phyloP scores from a whole-genome alignment of 2,888 invertebrate genomes.

The Lissonota sp. region DNA sequence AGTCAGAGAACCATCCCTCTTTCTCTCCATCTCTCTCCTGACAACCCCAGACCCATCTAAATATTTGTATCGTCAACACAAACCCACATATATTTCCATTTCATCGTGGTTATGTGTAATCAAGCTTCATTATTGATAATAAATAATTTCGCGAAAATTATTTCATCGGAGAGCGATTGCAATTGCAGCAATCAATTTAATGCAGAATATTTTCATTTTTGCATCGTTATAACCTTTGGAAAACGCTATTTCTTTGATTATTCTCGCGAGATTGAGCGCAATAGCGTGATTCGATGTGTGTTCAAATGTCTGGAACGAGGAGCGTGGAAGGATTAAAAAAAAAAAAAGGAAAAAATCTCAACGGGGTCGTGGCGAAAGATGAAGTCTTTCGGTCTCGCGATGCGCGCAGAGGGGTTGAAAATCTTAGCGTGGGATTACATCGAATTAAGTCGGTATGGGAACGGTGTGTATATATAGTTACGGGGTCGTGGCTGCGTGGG shows the following conservation, averaged over 20 bases:
- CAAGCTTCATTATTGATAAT: constrained; percentile 74
- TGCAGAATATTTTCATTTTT: constrained; percentile 27
- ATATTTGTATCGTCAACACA: constrained; percentile 83
- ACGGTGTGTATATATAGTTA: constrained; percentile 52
- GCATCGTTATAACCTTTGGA: not conserved
- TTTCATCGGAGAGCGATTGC: not conserved
- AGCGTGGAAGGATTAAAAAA: constrained; percentile 35
- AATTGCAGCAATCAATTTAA: constrained; percentile 1
- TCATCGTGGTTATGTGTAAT: constrained; percentile 71
- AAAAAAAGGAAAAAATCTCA: constrained; percentile 65
- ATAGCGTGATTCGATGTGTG: constrained; percentile 2
- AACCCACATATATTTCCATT: constrained; percentile 65
- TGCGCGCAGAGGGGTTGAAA: constrained; percentile 68
- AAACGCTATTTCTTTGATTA: not conserved
- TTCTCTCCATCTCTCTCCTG: not conserved
- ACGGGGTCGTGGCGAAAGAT: constrained; percentile 56
- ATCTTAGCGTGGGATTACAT: constrained; percentile 82
- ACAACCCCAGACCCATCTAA: constrained; percentile 75
- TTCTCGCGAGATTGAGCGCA: not conserved
- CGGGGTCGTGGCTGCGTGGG: too few species aligned
- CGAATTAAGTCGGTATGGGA: constrained; percentile 81
- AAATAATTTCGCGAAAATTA: constrained; percentile 44
- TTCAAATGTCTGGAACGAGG: constrained; percentile 12
- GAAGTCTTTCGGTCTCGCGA: constrained; percentile 63
- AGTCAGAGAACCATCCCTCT: constrained; percentile 19